These are phyloP conservation scores for Corbicula japonica DNA, from an alignment of 2,888 invertebrate species.

Conservation along the genomic window DNA sequence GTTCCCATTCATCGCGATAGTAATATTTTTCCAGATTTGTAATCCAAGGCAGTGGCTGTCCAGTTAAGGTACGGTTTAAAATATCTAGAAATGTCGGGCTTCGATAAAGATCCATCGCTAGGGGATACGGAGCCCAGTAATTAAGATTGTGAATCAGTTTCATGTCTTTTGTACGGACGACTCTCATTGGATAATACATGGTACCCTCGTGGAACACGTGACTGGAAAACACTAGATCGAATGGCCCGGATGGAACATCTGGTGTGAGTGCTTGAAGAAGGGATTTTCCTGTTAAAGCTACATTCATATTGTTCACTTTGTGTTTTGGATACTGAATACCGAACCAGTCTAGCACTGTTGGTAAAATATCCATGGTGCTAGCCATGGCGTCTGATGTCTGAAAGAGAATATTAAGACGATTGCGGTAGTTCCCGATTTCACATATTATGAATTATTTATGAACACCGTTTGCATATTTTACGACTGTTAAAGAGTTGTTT, in stretches of 20 bases:
- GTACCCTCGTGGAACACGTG: slow-evolving; percentile 96
- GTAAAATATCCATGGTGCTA: slow-evolving; percentile 93
- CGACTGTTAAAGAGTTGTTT: too few species aligned
- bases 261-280: slow-evolving; percentile 90
- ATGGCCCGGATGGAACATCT: slow-evolving; percentile 83
- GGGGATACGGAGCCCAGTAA: slow-evolving; percentile 94
- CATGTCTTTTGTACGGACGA: slow-evolving; percentile 91
- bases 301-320: slow-evolving; percentile 71
- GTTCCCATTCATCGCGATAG: slow-evolving; percentile 94
- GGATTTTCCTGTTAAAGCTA: slow-evolving; percentile 90
- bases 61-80: slow-evolving; percentile 89
- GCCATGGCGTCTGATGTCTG: slow-evolving; percentile 90
- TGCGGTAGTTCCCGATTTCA: too few species aligned
- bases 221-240: slow-evolving; percentile 90
- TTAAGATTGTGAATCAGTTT: slow-evolving; percentile 97
- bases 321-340: slow-evolving; percentile 87
- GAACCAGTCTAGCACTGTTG: slow-evolving; percentile 95
- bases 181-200: slow-evolving; percentile 98
- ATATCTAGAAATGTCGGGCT: slow-evolving; percentile 96
- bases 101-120: slow-evolving; percentile 96
- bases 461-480: too few species aligned
- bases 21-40: slow-evolving; percentile 93
- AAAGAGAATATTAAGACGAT: background rate
- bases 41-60: slow-evolving; percentile 92
- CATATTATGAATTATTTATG: too few species aligned